These are phyloP conservation scores for Pedicia rivosa DNA, from an alignment of 2,888 invertebrate species.

Conservation along the genomic window DNA sequence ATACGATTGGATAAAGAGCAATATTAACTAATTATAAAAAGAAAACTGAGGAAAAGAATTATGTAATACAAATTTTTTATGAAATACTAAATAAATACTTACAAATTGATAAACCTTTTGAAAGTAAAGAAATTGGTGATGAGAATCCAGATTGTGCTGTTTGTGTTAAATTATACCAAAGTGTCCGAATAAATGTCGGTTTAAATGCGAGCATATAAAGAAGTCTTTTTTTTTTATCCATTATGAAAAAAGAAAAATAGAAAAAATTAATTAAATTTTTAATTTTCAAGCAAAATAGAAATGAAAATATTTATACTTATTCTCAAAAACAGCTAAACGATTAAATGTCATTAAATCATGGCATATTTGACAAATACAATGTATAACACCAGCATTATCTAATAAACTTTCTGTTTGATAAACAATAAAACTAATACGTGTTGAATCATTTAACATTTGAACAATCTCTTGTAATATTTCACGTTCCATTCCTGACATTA, in stretches of 20 bases:
- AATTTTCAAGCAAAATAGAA: neutral
- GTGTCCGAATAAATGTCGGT: slow-evolving; percentile 54
- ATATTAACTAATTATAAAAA: neutral
- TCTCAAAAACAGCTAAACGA: slow-evolving; percentile 67
- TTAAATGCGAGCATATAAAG: slow-evolving; percentile 68
- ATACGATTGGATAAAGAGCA: too few relatives aligned
- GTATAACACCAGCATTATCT: slow-evolving; percentile 37
- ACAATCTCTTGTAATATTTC: slow-evolving; percentile 29
- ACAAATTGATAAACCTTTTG: slow-evolving; percentile 29
- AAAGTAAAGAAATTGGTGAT: slow-evolving; percentile 27
- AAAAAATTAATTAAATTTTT: slow-evolving; percentile 2
- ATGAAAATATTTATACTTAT: slow-evolving; percentile 39
- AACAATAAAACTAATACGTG: slow-evolving; percentile 35
- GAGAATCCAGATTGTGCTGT: slow-evolving; percentile 28
- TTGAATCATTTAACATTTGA: slow-evolving; percentile 47
- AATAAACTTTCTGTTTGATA: slow-evolving; percentile 27
- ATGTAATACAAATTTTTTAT: neutral
- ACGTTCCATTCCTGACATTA: slow-evolving; percentile 20
- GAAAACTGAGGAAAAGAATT: slow-evolving; percentile 8
- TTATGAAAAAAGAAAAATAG: too few relatives aligned
- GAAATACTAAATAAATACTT: slow-evolving; percentile 15
- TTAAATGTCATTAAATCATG: slow-evolving; percentile 71
- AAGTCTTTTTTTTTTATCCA: too few relatives aligned
- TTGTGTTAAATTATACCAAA: slow-evolving; percentile 43
- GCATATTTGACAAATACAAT: slow-evolving; percentile 59